Base-by-base conservation (phyloP, 2,797 vertebrate species). In the Phrynocephalus guinanensis region DNA sequence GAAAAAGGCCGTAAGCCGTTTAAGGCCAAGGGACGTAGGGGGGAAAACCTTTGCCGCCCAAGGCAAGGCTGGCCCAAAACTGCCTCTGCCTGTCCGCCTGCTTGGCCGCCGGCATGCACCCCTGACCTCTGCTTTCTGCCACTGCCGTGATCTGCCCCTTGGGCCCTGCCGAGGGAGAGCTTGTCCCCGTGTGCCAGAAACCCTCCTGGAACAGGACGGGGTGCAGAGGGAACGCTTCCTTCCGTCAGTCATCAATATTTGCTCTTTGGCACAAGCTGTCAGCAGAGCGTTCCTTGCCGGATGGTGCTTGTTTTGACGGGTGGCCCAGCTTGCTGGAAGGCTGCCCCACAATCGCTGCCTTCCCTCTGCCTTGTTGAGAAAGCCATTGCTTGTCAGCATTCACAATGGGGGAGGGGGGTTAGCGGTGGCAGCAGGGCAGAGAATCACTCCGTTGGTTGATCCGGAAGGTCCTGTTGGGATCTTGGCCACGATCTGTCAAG, bases 241-340 rank as follows among this genome's bases (percentile, higher is more conserved):
- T 26, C n/a, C 28, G 30, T 15, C 5, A 38, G 9, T 73, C 44
- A n/a, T n/a, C 72, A 26, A 44, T 78, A 83, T 78, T 78, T 83
- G 72, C 73, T 87, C 63, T 77, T 82, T n/a, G 2, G 4, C 22
- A 30, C 60, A 76, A 83, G 80, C 72, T 77, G 80, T 82, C 38
- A 28, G n/a, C 72, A 77, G 22, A 22, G 28, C 28, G 67, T 83
- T 52, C n/a, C 73, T 63, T 16, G 48, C 66, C 24, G 63, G 63
- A 26, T 20, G 18, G 79, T 24, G 86, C 28, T 68, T 83, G 63
- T 78, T 83, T 82, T 52, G 72, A 77, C 6, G 80, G 66, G 44
- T 33, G 24, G 44, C 28, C 76, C 79, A 6, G 38, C 52, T 72
- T 15, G 24, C 52, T 82, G 79, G 80, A 82, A 26, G 7, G 1